phyloP scores from a whole-genome alignment of 1,140 invertebrate genomes.

The Physella acuta region DNA sequence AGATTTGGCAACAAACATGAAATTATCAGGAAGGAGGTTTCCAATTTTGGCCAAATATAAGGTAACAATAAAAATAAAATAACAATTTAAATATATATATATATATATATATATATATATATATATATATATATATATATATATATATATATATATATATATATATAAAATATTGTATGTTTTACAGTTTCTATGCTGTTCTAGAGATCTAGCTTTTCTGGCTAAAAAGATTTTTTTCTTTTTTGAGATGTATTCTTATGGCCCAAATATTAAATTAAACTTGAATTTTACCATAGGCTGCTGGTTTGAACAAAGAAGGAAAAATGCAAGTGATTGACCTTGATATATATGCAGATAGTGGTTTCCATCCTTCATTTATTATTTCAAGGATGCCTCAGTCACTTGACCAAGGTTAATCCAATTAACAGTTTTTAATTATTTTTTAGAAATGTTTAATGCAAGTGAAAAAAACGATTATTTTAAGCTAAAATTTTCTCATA shows the following conservation, averaged over 20 bases:
- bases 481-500: too few relatives aligned
- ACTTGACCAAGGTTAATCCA: constrained; percentile 10
- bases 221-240: background rate
- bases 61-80: constrained; percentile 26
- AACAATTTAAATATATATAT: too few relatives aligned
- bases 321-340: constrained; percentile 4
- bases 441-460: too few relatives aligned
- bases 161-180: too few relatives aligned
- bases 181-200: too few relatives aligned
- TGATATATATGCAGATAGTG: constrained; percentile 5
- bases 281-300: too few relatives aligned
- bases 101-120: too few relatives aligned
- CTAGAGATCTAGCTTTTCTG: too few relatives aligned
- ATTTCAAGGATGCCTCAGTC: background rate
- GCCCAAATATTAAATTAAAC: background rate
- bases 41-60: constrained; percentile 84
- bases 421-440: background rate
- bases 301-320: constrained; percentile 11
- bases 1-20: constrained; percentile 89
- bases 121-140: too few relatives aligned
- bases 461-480: too few relatives aligned
- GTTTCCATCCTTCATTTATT: background rate
- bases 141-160: background rate
- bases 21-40: constrained; percentile 79
- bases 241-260: background rate